Evolutionary conservation across 2,113 vertebrate species (phyloP).

Genomic region (Trachemys scripta): DNA sequence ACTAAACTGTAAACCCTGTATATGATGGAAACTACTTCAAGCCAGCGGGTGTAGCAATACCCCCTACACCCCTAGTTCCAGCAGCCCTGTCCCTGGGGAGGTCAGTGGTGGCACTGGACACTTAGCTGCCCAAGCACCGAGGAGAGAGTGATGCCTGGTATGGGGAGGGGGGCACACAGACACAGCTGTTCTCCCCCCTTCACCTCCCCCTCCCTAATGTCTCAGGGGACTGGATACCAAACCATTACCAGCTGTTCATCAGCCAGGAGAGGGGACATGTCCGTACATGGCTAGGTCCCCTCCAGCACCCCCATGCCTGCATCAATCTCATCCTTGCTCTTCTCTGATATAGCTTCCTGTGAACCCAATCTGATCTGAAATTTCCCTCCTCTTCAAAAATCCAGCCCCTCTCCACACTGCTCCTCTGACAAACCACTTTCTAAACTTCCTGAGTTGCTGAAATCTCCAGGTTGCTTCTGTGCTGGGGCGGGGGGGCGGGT

Average conservation of each 20-base stretch:
- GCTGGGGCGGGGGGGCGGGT: neutral
- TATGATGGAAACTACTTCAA: neutral
- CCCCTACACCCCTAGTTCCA: neutral
- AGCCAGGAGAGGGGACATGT: neutral
- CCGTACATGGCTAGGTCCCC: neutral
- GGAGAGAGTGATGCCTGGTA: neutral
- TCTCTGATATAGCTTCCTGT: neutral
- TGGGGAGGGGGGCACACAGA: no score
- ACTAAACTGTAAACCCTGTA: neutral
- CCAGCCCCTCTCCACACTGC: neutral
- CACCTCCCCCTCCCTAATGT: neutral
- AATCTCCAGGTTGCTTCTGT: neutral
- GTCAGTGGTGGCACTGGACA: neutral
- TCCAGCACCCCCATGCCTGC: neutral
- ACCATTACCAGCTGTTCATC: neutral
- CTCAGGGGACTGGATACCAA: neutral
- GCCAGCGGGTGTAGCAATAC: neutral
- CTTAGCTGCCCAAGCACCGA: neutral
- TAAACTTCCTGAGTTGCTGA: neutral
- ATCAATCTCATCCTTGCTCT: neutral
- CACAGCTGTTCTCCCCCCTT: neutral
- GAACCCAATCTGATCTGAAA: neutral
- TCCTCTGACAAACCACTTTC: neutral
- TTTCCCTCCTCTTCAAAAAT: neutral
- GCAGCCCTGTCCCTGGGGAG: neutral